These are phyloP conservation scores for Abrostola tripartita DNA, from an alignment of 2,888 invertebrate genomes.

Conservation along the genomic window DNA sequence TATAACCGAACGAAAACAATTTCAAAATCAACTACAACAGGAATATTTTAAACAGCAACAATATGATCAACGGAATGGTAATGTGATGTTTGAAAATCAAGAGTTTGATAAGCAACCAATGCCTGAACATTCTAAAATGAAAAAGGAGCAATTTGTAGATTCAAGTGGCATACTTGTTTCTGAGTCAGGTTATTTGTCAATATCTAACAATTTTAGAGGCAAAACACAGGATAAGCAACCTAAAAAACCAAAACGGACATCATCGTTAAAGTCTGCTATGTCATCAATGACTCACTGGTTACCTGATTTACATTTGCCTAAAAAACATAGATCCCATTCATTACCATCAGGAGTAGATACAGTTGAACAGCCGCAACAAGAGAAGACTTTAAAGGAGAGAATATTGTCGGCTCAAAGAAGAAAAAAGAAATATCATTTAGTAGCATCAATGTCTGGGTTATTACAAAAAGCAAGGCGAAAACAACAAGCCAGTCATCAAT, in stretches of 20 bases:
- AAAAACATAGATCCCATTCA: conserved; percentile 94
- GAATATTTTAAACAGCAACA: conserved; percentile 87
- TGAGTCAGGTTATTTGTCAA: conserved; percentile 93
- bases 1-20: conserved; percentile 86
- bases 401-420: conserved; percentile 86
- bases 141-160: conserved; percentile 83
- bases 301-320: conserved; percentile 93
- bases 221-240: conserved; percentile 86
- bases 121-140: conserved; percentile 70
- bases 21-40: conserved; percentile 87
- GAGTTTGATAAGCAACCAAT: conserved; percentile 73
- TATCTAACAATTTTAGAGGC: conserved; percentile 90
- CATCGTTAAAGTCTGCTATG: conserved; percentile 94
- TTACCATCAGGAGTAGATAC: conserved; percentile 92
- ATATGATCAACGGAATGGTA: conserved; percentile 86
- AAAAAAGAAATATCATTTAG: conserved; percentile 94
- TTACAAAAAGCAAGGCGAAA: conserved; percentile 94
- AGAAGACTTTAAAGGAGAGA: conserved; percentile 83
- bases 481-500: conserved; percentile 89
- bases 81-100: conserved; percentile 77
- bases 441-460: conserved; percentile 95
- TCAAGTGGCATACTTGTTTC: conserved; percentile 90
- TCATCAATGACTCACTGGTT: conserved; percentile 94
- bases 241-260: conserved; percentile 91
- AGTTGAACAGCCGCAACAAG: conserved; percentile 83